Percentiles rank a stretch among this genome's conserved stretches.
These are phyloP conservation scores for Drosophila suzukii DNA, from an alignment of 1,140 invertebrate genomes.

Conservation along the genomic window DNA sequence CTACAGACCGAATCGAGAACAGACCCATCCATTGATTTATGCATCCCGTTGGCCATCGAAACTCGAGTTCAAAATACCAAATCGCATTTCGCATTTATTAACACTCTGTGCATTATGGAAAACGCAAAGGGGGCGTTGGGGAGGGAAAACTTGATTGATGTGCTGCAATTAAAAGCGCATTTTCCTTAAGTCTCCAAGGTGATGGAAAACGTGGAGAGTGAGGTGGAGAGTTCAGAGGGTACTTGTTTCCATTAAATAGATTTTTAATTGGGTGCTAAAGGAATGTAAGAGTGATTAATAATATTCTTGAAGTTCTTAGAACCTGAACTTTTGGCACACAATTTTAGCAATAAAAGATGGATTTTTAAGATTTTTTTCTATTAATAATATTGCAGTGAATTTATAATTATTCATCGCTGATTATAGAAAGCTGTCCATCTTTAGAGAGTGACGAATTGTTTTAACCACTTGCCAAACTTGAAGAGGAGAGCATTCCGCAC, in stretches of 20 bases:
- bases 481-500: constrained; percentile 10
- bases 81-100: constrained; percentile 41
- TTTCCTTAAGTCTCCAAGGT: constrained; percentile 52
- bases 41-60: constrained; percentile 30
- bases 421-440: constrained; percentile 7
- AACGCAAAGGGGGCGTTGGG: background rate
- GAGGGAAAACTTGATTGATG: constrained; percentile 60
- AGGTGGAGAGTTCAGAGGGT: constrained; percentile 13
- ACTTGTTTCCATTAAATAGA: constrained; percentile 59
- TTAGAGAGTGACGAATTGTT: background rate
- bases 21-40: constrained; percentile 57
- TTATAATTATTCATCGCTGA: constrained; percentile 8
- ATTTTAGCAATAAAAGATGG: background rate
- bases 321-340: constrained; percentile 2
- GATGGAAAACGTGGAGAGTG: constrained; percentile 7
- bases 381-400: background rate
- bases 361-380: background rate
- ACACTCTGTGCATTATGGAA: constrained; percentile 32
- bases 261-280: constrained; percentile 73
- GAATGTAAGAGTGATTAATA: constrained; percentile 41
- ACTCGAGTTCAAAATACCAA: constrained; percentile 27
- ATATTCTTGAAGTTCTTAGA: too few relatives aligned
- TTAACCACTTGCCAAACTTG: background rate
- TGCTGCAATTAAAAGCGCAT: constrained; percentile 74
- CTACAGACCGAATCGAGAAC: constrained; percentile 9